A percentile compares a stretch with the other conserved stretches of the same genome.
These are phyloP conservation scores for Cyprinus carpio DNA, from an alignment of 2,113 vertebrate genomes.

Conservation along the genomic window DNA sequence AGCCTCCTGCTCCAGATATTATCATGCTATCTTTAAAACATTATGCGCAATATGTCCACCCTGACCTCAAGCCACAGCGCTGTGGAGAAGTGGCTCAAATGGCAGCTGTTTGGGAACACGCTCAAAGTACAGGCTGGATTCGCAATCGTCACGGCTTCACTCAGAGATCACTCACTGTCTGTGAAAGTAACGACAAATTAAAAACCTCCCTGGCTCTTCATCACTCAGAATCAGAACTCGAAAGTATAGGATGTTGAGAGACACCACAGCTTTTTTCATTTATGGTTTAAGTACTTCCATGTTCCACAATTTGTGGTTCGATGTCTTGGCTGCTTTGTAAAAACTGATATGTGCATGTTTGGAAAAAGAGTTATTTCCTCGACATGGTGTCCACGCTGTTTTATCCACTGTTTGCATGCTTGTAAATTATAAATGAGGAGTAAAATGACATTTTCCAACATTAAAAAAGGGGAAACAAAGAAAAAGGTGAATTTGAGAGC, in stretches of 20 bases:
- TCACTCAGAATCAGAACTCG: slow-evolving; percentile 52
- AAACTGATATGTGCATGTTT: slow-evolving; percentile 62
- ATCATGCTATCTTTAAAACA: slow-evolving; percentile 37
- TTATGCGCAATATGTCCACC: slow-evolving; percentile 51
- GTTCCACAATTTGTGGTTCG: slow-evolving; percentile 75
- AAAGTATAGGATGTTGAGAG: slow-evolving; percentile 67
- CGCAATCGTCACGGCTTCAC: slow-evolving; percentile 52
- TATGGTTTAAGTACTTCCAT: slow-evolving; percentile 77
- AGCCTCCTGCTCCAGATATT: slow-evolving; percentile 24
- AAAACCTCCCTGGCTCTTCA: slow-evolving; percentile 53
- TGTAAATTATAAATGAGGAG: slow-evolving; percentile 50
- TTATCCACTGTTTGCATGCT: slow-evolving; percentile 56
- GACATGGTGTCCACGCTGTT: slow-evolving; percentile 37
- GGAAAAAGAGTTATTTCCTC: slow-evolving; percentile 62
- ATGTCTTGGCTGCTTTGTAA: slow-evolving; percentile 75
- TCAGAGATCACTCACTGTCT: slow-evolving; percentile 52
- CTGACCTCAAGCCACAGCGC: slow-evolving; percentile 46
- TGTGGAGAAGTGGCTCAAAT: slow-evolving; percentile 46
- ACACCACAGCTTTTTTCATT: slow-evolving; percentile 74
- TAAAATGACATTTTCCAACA: slow-evolving; percentile 54
- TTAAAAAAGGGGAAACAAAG: slow-evolving; percentile 31
- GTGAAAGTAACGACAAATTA: slow-evolving; percentile 57
- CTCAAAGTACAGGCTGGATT: slow-evolving; percentile 48
- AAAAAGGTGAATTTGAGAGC: slow-evolving; percentile 34
- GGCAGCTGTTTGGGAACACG: slow-evolving; percentile 45